A percentile compares a stretch with the other conserved stretches of the same genome.
These are phyloP conservation scores for Pseudochirops cupreus DNA, from an alignment of 2,797 vertebrate genomes.

Conservation along the genomic window DNA sequence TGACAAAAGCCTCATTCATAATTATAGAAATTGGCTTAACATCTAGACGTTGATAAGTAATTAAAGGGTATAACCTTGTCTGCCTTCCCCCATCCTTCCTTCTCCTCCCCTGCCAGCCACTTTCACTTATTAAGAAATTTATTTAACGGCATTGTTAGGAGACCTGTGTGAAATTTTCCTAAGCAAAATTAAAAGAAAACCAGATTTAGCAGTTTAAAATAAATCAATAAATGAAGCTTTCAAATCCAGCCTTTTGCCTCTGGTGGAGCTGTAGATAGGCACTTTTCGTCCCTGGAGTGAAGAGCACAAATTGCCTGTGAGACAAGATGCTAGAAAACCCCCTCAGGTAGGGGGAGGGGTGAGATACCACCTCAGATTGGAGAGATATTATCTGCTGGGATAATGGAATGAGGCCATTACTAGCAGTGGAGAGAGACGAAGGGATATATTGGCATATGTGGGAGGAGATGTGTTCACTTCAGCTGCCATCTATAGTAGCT, in stretches of 20 bases:
- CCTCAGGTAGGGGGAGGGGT: neutral
- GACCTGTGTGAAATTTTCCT: slow-evolving; percentile 37
- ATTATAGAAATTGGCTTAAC: slow-evolving; percentile 55
- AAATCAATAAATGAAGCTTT: slow-evolving; percentile 34
- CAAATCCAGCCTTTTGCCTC: neutral
- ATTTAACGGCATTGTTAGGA: slow-evolving; percentile 28
- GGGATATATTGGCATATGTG: neutral
- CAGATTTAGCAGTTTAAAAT: slow-evolving; percentile 42
- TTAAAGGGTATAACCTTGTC: slow-evolving; percentile 44
- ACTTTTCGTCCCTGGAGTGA: neutral
- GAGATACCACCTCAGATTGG: neutral
- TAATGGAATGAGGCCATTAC: neutral
- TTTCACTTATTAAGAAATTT: slow-evolving; percentile 52
- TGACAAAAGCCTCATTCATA: neutral
- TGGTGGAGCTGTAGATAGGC: neutral
- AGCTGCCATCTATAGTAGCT: neutral
- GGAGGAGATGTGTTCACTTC: neutral
- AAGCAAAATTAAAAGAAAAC: slow-evolving; percentile 43
- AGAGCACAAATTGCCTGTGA: neutral
- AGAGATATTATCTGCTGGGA: neutral
- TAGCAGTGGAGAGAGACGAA: neutral
- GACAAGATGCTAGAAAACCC: neutral
- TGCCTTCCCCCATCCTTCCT: neutral
- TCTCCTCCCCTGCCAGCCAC: neutral
- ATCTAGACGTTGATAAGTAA: slow-evolving; percentile 41